Conservation (phyloP, 2,888 invertebrate species). For the Parapristionchus giblindavisi region DNA sequence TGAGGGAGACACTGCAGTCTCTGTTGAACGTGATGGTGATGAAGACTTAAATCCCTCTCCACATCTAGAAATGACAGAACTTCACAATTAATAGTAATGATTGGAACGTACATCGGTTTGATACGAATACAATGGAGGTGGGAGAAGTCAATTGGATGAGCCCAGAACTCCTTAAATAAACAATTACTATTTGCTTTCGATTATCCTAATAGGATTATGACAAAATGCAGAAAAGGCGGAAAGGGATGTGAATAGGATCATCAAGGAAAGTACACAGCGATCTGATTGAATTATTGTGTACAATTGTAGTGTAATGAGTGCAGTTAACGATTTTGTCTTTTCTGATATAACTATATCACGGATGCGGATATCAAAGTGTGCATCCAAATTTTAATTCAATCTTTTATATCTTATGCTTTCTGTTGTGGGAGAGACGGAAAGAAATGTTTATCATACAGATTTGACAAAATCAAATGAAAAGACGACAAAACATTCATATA, state of each 20-base stretch:
- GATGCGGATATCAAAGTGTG: no score
- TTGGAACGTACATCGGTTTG: slow-evolving; percentile 17
- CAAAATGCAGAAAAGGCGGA: neutral
- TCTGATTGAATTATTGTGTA: no score
- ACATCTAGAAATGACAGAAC: neutral
- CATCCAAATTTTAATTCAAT: no score
- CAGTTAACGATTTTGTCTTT: no score
- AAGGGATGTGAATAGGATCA: neutral
- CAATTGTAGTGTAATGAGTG: no score
- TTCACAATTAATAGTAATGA: neutral
- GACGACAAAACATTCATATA: no score
- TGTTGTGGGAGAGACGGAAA: no score
- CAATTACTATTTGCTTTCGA: no score
- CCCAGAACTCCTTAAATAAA: slow-evolving; percentile 35
- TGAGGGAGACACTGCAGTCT: slow-evolving; percentile 30
- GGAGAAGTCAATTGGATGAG: slow-evolving; percentile 33
- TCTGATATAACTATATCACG: no score
- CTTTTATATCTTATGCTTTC: no score
- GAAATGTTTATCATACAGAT: no score
- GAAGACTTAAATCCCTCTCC: slow-evolving; percentile 19
- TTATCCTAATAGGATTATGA: neutral
- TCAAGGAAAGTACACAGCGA: neutral
- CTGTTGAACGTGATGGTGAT: neutral
- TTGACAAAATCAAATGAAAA: no score
- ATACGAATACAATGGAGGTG: slow-evolving; percentile 34